Percentiles rank a stretch among this genome's conserved stretches.
Conservation (phyloP, 2,113 vertebrate species). For the Caranx melampygus region DNA sequence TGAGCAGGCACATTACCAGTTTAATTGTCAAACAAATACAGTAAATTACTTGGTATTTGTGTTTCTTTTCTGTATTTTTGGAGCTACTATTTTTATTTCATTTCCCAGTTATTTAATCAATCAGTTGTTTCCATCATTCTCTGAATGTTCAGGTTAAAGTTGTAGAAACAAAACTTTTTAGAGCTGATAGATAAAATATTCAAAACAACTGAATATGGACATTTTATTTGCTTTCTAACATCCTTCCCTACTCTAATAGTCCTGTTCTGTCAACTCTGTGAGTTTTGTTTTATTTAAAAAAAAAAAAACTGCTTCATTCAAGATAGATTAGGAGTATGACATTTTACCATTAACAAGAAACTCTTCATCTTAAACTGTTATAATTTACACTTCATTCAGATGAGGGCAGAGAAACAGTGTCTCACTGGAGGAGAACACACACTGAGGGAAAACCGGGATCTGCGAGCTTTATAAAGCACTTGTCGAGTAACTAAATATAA, state of each 20-base stretch:
- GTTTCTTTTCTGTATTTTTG: no score
- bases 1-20: no score
- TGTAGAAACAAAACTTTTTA: no score
- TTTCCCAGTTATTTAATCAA: no score
- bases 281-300: neutral
- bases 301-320: neutral
- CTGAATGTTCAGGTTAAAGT: neutral
- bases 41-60: no score
- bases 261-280: no score
- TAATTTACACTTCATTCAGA: neutral
- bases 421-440: constrained; percentile 13
- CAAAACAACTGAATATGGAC: no score
- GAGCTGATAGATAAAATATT: no score
- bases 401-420: neutral
- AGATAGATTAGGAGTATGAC: neutral
- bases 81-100: no score
- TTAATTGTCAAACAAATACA: no score
- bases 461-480: constrained; percentile 75
- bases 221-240: no score
- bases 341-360: neutral
- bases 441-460: constrained; percentile 35
- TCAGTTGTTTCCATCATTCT: neutral
- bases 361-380: neutral
- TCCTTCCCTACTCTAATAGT: no score
- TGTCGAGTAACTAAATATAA: constrained; percentile 77